Conservation (phyloP, 2,113 vertebrate species). For the Chamaea fasciata region DNA sequence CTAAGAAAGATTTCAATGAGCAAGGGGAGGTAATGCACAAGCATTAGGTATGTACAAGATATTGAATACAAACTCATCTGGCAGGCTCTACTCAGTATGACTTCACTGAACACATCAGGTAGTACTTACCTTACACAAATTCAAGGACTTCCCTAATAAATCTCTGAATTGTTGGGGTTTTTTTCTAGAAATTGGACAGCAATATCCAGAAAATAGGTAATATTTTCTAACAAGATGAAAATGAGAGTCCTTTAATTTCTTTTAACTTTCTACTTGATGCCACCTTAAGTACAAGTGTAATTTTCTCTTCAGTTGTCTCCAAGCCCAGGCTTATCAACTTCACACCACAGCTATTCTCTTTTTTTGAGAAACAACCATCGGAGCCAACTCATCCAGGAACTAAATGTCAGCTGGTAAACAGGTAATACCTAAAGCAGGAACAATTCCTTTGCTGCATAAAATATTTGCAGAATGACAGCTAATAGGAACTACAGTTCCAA, state of each 20-base stretch:
- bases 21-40: neutral
- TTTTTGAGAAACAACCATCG: neutral
- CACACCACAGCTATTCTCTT: neutral
- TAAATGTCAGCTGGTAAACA: neutral
- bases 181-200: neutral
- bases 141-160: neutral
- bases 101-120: neutral
- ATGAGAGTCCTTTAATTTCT: neutral
- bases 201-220: neutral
- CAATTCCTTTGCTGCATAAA: neutral
- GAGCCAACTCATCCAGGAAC: neutral
- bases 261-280: neutral
- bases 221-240: neutral
- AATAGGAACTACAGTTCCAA: neutral
- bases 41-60: neutral
- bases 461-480: neutral
- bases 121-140: neutral
- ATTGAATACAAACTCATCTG: neutral
- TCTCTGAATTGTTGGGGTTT: neutral
- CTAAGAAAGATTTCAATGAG: neutral
- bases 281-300: neutral
- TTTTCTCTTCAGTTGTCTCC: neutral
- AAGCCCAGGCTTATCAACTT: neutral
- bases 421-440: neutral
- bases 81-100: neutral